Conservation (phyloP, 2,797 vertebrate genomes). For the Gadopsis marmoratus region DNA sequence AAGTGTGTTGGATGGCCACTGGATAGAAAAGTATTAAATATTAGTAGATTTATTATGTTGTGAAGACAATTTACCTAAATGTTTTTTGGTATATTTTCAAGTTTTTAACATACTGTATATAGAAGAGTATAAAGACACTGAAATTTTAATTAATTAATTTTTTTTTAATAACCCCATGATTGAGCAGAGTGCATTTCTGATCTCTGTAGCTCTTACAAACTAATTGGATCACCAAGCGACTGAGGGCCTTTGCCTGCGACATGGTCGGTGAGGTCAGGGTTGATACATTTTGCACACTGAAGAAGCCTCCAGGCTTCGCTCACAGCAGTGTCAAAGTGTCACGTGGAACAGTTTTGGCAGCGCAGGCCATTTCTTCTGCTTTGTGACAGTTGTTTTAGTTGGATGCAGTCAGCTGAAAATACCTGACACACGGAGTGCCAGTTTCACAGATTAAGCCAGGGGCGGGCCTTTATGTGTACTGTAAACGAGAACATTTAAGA, state of each 20-base stretch:
- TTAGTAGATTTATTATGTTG: not conserved
- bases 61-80: not conserved
- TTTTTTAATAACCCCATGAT: conserved; percentile 6
- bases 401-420: not conserved
- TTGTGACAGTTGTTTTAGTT: conserved; percentile 13
- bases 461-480: too few relatives aligned
- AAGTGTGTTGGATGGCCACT: not conserved
- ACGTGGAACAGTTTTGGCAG: not conserved
- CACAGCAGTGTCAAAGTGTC: not conserved
- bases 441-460: too few relatives aligned
- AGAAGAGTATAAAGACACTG: not conserved
- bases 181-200: conserved; percentile 8
- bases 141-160: not conserved
- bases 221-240: conserved; percentile 32
- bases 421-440: not conserved
- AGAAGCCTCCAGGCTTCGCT: not conserved
- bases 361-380: not conserved
- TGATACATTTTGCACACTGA: conserved; percentile 9
- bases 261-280: conserved; percentile 33
- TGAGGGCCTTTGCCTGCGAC: conserved; percentile 43
- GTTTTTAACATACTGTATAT: too few relatives aligned
- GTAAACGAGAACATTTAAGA: too few relatives aligned
- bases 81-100: not conserved
- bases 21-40: not conserved
- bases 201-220: conserved; percentile 14